These are phyloP conservation scores for Pangasius djambal DNA, from an alignment of 2,797 vertebrate genomes.

Conservation along the genomic window DNA sequence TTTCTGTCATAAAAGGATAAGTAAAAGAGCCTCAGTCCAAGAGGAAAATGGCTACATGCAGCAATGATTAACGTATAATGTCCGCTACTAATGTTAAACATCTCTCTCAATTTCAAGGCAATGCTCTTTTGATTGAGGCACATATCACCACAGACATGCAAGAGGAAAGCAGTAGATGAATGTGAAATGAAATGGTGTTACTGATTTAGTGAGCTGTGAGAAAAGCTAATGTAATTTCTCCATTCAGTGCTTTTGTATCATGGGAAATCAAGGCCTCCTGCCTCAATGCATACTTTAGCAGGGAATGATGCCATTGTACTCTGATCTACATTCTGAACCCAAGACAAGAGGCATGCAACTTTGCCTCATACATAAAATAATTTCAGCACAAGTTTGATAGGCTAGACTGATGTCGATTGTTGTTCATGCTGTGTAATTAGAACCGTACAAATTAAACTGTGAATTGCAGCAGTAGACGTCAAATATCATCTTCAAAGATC, in stretches of 20 bases:
- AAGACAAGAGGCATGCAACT: background rate
- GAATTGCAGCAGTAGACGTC: background rate
- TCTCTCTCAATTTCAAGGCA: conserved; percentile 43
- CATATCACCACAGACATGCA: conserved; percentile 35
- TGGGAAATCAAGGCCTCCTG: conserved; percentile 54
- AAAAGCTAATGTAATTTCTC: conserved; percentile 51
- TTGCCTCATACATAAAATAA: conserved; percentile 10
- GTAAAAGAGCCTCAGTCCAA: conserved; percentile 29
- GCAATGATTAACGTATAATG: conserved; percentile 45
- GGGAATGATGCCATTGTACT: conserved; percentile 24
- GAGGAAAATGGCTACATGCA: conserved; percentile 33
- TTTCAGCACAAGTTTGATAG: background rate
- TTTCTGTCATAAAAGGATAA: conserved; percentile 43
- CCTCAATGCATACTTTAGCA: conserved; percentile 29
- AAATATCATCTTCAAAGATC: conserved; percentile 2
- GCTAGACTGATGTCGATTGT: background rate
- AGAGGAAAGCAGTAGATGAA: conserved; percentile 42
- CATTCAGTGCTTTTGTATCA: conserved; percentile 51
- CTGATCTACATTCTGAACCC: conserved; percentile 19
- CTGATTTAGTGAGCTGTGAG: conserved; percentile 41
- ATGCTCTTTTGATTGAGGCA: conserved; percentile 45
- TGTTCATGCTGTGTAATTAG: background rate
- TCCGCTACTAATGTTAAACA: conserved; percentile 36
- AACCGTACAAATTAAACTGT: background rate
- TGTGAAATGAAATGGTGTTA: conserved; percentile 43